Percentiles rank a stretch among this genome's conserved stretches.
Evolutionary conservation across 2,113 vertebrate genomes (phyloP).

Genomic region (Gymnocephalus cernua): DNA sequence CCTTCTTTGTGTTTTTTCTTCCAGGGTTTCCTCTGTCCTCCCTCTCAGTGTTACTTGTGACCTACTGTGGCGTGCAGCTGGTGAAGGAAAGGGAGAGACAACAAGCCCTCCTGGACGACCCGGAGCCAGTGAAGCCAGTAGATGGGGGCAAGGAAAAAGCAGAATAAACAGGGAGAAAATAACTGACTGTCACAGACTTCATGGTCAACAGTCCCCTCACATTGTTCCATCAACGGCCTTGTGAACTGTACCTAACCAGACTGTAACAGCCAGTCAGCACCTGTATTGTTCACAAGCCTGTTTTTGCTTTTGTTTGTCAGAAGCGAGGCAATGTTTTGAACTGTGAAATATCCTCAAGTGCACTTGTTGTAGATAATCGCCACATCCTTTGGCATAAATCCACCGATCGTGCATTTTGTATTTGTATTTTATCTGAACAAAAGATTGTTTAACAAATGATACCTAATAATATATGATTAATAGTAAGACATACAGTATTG

Average conservation of each 20-base stretch:
- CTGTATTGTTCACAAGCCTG: slow-evolving; percentile 43
- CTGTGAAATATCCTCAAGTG: slow-evolving; percentile 82
- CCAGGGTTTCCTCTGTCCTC: slow-evolving; percentile 94
- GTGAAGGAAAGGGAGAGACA: slow-evolving; percentile 93
- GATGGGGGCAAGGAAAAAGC: slow-evolving; percentile 86
- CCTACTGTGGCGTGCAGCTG: slow-evolving; percentile 97
- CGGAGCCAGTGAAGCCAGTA: slow-evolving; percentile 58
- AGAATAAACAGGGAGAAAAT: slow-evolving; percentile 78
- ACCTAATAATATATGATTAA: slow-evolving; percentile 51
- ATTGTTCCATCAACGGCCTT: slow-evolving; percentile 44
- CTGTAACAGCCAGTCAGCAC: slow-evolving; percentile 59
- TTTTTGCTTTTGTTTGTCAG: slow-evolving; percentile 59
- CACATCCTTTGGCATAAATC: slow-evolving; percentile 71
- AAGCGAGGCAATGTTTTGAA: slow-evolving; percentile 57
- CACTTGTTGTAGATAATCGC: slow-evolving; percentile 81
- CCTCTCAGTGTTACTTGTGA: slow-evolving; percentile 91
- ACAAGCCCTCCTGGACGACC: slow-evolving; percentile 86
- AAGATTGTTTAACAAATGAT: slow-evolving; percentile 54
- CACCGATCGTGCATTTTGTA: slow-evolving; percentile 76
- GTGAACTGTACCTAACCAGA: slow-evolving; percentile 55
- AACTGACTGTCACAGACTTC: slow-evolving; percentile 44
- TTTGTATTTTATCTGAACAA: slow-evolving; percentile 64
- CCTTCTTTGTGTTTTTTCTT: slow-evolving; percentile 9
- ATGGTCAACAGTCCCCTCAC: slow-evolving; percentile 39
- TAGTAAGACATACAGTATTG: slow-evolving; percentile 40